phyloP scores from a whole-genome alignment of 1,140 invertebrate species.

The Hormaphis cornu region DNA sequence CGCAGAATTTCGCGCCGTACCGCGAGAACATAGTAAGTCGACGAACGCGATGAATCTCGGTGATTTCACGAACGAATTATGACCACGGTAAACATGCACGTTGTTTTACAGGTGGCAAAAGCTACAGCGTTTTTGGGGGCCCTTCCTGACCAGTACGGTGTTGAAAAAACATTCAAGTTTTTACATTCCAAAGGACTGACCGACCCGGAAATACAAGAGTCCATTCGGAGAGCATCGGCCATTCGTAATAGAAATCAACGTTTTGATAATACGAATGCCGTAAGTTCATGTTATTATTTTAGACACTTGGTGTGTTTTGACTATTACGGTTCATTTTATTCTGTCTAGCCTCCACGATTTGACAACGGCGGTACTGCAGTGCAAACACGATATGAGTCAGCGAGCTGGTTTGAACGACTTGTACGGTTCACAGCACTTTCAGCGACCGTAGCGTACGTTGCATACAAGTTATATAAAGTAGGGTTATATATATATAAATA shows the following conservation, averaged over 20 bases:
- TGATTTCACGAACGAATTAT: too few species aligned
- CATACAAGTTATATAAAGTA: conserved; percentile 1
- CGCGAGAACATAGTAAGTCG: too few species aligned
- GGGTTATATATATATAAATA: too few species aligned
- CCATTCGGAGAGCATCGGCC: neutral
- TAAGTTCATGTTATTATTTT: too few species aligned
- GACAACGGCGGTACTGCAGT: neutral
- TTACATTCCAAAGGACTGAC: neutral
- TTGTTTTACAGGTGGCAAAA: neutral
- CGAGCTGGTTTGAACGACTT: neutral
- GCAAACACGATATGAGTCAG: neutral
- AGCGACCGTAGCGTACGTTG: neutral
- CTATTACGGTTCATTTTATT: too few species aligned
- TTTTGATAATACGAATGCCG: too few species aligned
- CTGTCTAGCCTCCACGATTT: neutral
- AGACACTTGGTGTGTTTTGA: neutral
- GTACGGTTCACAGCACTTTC: neutral
- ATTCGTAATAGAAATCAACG: neutral
- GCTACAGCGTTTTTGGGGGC: neutral
- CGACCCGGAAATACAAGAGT: neutral
- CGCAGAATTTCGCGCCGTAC: too few species aligned
- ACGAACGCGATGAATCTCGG: too few species aligned
- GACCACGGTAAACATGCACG: too few species aligned
- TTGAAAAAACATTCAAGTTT: neutral
- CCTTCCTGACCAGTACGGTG: too few species aligned